phyloP scores from a whole-genome alignment of 2,888 invertebrate genomes.

The Ptychoptera albimana region DNA sequence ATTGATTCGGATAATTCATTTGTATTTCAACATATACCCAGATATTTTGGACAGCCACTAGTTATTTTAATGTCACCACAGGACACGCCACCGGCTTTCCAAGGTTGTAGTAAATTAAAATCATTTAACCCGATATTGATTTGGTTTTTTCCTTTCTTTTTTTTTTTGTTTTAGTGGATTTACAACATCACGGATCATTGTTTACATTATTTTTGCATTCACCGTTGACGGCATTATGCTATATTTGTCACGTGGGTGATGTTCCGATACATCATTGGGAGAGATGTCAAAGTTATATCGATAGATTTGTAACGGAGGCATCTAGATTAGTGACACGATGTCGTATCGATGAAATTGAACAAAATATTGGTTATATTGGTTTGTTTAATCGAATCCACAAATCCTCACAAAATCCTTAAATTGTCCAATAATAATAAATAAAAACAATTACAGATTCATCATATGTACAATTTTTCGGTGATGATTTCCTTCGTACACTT shows the following conservation, averaged over 20 bases:
- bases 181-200: slow-evolving; percentile 75
- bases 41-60: slow-evolving; percentile 84
- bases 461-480: slow-evolving; percentile 79
- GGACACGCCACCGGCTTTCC: slow-evolving; percentile 70
- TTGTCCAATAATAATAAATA: background rate
- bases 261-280: slow-evolving; percentile 82
- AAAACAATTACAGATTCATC: slow-evolving; percentile 37
- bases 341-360: slow-evolving; percentile 53
- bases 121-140: slow-evolving; percentile 1
- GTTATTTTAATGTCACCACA: slow-evolving; percentile 88
- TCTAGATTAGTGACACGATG: slow-evolving; percentile 67
- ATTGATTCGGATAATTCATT: slow-evolving; percentile 93
- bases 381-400: background rate
- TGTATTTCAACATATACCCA: slow-evolving; percentile 78
- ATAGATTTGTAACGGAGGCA: slow-evolving; percentile 79
- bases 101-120: slow-evolving; percentile 38
- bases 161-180: slow-evolving; percentile 36
- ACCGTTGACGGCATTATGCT: slow-evolving; percentile 83
- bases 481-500: slow-evolving; percentile 82
- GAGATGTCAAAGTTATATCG: slow-evolving; percentile 71
- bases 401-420: no score
- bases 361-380: slow-evolving; percentile 32
- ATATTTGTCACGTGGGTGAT: slow-evolving; percentile 74
- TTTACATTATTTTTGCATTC: slow-evolving; percentile 93
- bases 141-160: slow-evolving; percentile 9